Evolutionary conservation across 2,888 invertebrate species (phyloP).

Genomic region (Caenorhabditis panamensis): DNA sequence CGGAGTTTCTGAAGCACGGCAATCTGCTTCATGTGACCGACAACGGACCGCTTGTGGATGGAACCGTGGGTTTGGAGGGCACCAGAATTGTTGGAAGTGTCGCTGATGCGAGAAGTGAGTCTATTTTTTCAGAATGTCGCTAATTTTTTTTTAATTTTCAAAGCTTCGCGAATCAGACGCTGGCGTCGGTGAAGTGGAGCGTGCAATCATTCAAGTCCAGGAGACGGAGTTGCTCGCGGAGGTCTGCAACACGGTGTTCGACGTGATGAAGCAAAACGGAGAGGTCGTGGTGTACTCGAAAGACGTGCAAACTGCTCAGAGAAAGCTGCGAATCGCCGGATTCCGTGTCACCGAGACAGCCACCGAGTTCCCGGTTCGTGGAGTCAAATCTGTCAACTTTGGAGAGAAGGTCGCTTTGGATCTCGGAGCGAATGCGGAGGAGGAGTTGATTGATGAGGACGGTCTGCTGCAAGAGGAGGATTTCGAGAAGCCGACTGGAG

Average conservation of each 20-base stretch:
- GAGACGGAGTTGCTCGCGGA: conserved; percentile 36
- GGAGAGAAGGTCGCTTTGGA: conserved; percentile 54
- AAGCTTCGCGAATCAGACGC: conserved; percentile 21
- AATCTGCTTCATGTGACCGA: conserved; percentile 43
- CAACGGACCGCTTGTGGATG: conserved; percentile 31
- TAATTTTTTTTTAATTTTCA: conserved; percentile 6
- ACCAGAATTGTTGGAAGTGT: conserved; percentile 32
- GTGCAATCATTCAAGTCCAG: conserved; percentile 43
- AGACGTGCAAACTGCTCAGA: conserved; percentile 24
- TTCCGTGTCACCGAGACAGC: conserved; percentile 38
- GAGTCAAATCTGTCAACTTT: conserved; percentile 36
- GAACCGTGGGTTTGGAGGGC: conserved; percentile 34
- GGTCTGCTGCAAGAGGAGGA: conserved; percentile 92
- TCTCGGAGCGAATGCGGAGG: conserved; percentile 76
- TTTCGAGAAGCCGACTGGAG: conserved; percentile 90
- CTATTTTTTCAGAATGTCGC: background rate
- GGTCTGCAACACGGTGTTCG: conserved; percentile 48
- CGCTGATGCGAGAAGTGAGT: conserved; percentile 45
- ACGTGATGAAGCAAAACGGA: conserved; percentile 45
- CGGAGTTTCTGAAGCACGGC: conserved; percentile 35
- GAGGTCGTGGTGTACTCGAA: conserved; percentile 48
- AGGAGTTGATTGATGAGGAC: conserved; percentile 89
- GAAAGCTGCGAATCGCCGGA: conserved; percentile 65
- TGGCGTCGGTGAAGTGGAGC: conserved; percentile 16
- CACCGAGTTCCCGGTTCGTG: conserved; percentile 39